These are phyloP conservation scores for Cantharis rustica DNA, from an alignment of 2,888 invertebrate species.

Conservation along the genomic window DNA sequence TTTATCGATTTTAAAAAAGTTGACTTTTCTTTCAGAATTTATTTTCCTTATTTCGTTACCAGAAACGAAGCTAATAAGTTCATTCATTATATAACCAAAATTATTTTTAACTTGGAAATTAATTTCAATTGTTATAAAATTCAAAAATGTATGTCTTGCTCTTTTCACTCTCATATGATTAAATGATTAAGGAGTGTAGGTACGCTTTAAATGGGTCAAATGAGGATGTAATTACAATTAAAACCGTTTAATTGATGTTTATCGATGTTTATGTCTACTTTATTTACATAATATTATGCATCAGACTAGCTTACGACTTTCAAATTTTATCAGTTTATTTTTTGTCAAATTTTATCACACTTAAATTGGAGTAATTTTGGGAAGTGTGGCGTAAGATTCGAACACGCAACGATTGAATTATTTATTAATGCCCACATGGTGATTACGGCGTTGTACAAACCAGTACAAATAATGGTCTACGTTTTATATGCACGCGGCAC, in stretches of 20 bases:
- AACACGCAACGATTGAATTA: neutral
- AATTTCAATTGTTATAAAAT: neutral
- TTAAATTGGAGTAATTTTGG: neutral
- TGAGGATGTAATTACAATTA: neutral
- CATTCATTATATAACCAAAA: neutral
- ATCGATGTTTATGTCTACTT: neutral
- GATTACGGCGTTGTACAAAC: neutral
- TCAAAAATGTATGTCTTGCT: neutral
- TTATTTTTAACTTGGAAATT: neutral
- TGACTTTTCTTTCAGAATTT: neutral
- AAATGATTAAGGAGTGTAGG: neutral
- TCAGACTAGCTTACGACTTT: neutral
- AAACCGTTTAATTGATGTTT: neutral
- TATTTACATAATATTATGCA: neutral
- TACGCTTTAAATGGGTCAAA: neutral
- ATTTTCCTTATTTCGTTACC: neutral
- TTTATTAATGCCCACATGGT: neutral
- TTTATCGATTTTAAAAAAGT: neutral
- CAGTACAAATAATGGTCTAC: neutral
- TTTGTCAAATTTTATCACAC: neutral
- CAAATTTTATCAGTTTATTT: neutral
- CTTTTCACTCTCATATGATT: neutral
- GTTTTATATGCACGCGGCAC: neutral
- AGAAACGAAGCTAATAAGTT: neutral
- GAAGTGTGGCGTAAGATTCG: neutral